Conservation (phyloP, 2,888 invertebrate species). For the Drosophila subsilvestris region DNA sequence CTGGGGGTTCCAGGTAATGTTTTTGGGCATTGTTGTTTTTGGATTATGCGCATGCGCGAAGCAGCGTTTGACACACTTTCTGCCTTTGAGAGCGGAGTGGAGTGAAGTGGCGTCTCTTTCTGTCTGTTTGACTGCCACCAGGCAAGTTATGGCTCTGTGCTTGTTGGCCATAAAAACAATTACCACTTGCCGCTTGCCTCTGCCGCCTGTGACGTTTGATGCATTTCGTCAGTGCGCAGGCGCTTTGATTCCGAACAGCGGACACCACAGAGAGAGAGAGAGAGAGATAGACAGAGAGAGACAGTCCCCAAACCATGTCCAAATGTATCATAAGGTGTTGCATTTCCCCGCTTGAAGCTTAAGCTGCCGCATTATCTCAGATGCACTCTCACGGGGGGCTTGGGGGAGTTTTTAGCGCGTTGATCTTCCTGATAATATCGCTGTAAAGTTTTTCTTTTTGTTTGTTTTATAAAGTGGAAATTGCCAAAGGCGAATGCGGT, state of each 20-base stretch:
- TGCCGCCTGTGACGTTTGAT: slow-evolving; percentile 33
- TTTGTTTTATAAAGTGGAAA: slow-evolving; percentile 26
- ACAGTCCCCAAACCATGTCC: slow-evolving; percentile 2
- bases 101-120: slow-evolving; percentile 22
- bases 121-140: slow-evolving; percentile 23
- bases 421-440: slow-evolving; percentile 30
- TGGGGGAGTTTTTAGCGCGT: background rate
- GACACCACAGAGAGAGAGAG: background rate
- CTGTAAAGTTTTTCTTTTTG: slow-evolving; percentile 11
- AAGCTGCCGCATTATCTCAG: background rate
- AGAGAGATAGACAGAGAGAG: background rate
- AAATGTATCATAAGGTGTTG: background rate
- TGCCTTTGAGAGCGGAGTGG: slow-evolving; percentile 34
- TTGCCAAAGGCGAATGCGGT: slow-evolving; percentile 23
- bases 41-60: slow-evolving; percentile 66
- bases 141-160: slow-evolving; percentile 26
- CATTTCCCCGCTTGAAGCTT: background rate
- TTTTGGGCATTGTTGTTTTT: slow-evolving; percentile 29
- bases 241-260: slow-evolving; percentile 12
- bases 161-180: slow-evolving; percentile 74
- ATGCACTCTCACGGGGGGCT: background rate
- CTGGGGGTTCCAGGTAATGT: slow-evolving; percentile 4
- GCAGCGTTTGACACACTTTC: slow-evolving; percentile 73
- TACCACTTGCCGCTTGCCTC: slow-evolving; percentile 60
- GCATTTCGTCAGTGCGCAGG: slow-evolving; percentile 68